These are phyloP conservation scores for Parnassius glacialis DNA, from an alignment of 2,888 invertebrate species.

Conservation along the genomic window DNA sequence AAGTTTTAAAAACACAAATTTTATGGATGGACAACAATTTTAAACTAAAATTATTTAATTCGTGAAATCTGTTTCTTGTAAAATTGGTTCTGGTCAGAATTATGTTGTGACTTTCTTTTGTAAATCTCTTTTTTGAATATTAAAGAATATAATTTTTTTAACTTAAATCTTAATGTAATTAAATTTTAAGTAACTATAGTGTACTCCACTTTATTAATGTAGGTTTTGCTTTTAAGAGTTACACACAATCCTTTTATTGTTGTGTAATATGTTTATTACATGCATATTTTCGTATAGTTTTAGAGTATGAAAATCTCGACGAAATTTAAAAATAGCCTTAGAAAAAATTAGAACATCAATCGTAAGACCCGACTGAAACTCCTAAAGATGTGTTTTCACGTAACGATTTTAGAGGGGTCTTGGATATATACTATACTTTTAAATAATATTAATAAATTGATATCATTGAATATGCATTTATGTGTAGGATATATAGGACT, in stretches of 20 bases:
- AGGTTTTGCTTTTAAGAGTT: not conserved
- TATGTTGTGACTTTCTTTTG: too few relatives aligned
- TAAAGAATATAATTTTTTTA: too few relatives aligned
- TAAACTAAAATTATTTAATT: too few relatives aligned
- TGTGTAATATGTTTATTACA: not conserved
- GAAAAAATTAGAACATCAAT: constrained; percentile 1
- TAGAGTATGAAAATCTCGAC: constrained; percentile 11
- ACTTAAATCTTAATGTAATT: too few relatives aligned
- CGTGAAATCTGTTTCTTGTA: too few relatives aligned
- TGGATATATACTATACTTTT: not conserved
- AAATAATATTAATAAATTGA: not conserved
- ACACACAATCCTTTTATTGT: not conserved
- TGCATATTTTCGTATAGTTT: not conserved
- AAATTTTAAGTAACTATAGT: not conserved
- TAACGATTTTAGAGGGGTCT: constrained; percentile 1
- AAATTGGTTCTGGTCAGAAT: too few relatives aligned
- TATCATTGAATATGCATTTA: constrained; percentile 10
- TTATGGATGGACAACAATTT: too few relatives aligned
- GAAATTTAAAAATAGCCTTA: not conserved
- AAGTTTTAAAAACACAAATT: too few relatives aligned
- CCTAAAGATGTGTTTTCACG: not conserved
- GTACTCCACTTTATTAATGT: not conserved
- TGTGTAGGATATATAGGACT: constrained; percentile 2
- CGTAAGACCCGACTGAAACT: constrained; percentile 4
- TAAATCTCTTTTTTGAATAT: too few relatives aligned